Conservation (phyloP, 2,888 invertebrate genomes). For the Plebejus anna region DNA sequence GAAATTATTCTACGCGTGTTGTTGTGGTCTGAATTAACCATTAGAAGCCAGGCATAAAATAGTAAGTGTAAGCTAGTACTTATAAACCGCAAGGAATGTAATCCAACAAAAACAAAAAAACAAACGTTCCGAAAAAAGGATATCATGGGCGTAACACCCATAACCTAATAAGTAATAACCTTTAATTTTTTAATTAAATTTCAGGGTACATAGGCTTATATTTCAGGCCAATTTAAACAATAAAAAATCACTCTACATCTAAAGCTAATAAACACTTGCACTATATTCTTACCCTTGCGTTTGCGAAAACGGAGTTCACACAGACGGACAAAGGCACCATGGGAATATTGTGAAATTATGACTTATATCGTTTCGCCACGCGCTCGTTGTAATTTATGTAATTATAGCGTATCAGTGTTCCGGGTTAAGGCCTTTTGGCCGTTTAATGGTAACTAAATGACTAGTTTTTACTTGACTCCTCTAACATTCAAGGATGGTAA, state of each 20-base stretch:
- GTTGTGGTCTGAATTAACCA: too few relatives aligned
- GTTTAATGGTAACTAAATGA: neutral
- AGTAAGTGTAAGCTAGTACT: too few relatives aligned
- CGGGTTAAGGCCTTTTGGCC: slow-evolving; percentile 18
- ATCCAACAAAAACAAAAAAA: too few relatives aligned
- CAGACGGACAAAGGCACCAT: slow-evolving; percentile 35
- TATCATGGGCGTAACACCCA: too few relatives aligned
- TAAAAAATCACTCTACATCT: neutral
- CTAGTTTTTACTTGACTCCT: neutral
- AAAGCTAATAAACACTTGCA: slow-evolving; percentile 7
- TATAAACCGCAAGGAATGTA: too few relatives aligned
- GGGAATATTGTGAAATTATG: slow-evolving; percentile 41
- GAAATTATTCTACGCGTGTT: too few relatives aligned
- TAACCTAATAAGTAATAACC: too few relatives aligned
- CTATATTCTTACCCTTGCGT: slow-evolving; percentile 27
- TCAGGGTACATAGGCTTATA: too few relatives aligned
- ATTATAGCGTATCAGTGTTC: slow-evolving; percentile 22
- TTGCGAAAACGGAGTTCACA: slow-evolving; percentile 35
- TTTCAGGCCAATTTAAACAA: neutral
- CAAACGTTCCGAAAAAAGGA: too few relatives aligned
- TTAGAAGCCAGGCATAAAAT: too few relatives aligned
- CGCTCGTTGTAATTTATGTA: slow-evolving; percentile 22
- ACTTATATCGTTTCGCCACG: slow-evolving; percentile 26
- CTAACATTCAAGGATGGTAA: too few relatives aligned
- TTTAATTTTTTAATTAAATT: too few relatives aligned